A percentile compares a stretch with the other conserved stretches of the same genome.
These are phyloP conservation scores for Drosophila borborema DNA, from an alignment of 2,888 invertebrate genomes.

Conservation along the genomic window DNA sequence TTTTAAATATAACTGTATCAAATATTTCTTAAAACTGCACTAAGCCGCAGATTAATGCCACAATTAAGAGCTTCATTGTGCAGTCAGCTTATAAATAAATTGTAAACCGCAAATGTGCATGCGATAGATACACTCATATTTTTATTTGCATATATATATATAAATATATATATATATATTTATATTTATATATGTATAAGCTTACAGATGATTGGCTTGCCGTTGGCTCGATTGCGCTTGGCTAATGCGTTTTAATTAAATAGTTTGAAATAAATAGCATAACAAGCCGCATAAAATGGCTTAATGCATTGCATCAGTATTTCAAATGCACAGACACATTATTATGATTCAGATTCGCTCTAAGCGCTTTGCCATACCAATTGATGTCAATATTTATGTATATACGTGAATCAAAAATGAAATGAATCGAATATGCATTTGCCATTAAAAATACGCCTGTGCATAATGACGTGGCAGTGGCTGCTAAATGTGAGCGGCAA, in stretches of 20 bases:
- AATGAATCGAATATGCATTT: constrained; percentile 39
- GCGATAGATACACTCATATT: neutral
- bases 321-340: constrained; percentile 11
- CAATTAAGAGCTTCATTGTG: constrained; percentile 13
- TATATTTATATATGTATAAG: neutral
- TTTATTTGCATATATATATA: neutral
- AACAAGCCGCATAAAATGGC: constrained; percentile 38
- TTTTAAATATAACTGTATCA: neutral
- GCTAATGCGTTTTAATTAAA: constrained; percentile 67
- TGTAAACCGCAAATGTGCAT: constrained; percentile 15
- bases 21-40: neutral
- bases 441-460: constrained; percentile 18
- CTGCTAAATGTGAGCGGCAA: constrained; percentile 23
- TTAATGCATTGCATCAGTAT: constrained; percentile 40
- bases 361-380: constrained; percentile 2
- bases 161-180: neutral
- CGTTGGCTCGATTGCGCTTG: constrained; percentile 5
- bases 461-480: constrained; percentile 13
- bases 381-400: constrained; percentile 52
- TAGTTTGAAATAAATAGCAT: constrained; percentile 35
- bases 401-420: constrained; percentile 40
- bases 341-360: constrained; percentile 10
- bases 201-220: neutral
- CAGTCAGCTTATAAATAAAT: constrained; percentile 16
- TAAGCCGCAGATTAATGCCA: constrained; percentile 13